A percentile compares a stretch with the other conserved stretches of the same genome.
phyloP scores from a whole-genome alignment of 2,888 invertebrate genomes.

The Melolontha melolontha region DNA sequence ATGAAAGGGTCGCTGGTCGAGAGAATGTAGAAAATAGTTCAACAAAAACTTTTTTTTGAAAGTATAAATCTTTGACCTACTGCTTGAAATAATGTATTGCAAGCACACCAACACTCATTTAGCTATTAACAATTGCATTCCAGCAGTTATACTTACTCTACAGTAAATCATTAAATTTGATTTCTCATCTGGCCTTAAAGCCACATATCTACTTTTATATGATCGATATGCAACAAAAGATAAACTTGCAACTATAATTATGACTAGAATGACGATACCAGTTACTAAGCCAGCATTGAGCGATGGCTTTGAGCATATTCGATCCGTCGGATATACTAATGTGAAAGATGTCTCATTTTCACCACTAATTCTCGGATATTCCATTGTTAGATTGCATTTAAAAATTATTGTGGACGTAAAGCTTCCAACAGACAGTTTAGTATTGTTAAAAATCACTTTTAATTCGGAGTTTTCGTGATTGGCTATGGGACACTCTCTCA shows the following conservation, averaged over 20 bases:
- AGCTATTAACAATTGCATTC: background rate
- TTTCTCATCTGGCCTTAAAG: background rate
- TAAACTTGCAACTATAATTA: background rate
- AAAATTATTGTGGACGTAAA: conserved; percentile 2
- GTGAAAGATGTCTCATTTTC: conserved; percentile 19
- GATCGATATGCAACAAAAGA: background rate
- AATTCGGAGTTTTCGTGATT: background rate
- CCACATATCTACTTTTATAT: background rate
- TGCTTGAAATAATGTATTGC: no score
- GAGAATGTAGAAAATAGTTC: no score
- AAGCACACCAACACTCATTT: no score
- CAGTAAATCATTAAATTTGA: conserved; percentile 1
- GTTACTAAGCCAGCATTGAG: background rate
- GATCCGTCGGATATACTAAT: background rate
- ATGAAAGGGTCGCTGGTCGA: no score
- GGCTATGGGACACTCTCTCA: background rate
- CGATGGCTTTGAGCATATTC: background rate
- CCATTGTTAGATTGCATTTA: conserved; percentile 8
- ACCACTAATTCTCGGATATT: background rate
- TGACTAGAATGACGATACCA: background rate
- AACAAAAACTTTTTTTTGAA: no score
- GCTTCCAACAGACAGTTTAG: background rate
- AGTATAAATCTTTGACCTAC: no score
- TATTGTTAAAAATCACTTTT: conserved; percentile 8
- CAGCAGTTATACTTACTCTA: conserved; percentile 7